Evolutionary conservation across 2,113 vertebrate species (phyloP).

Genomic region (Gymnocephalus cernua): DNA sequence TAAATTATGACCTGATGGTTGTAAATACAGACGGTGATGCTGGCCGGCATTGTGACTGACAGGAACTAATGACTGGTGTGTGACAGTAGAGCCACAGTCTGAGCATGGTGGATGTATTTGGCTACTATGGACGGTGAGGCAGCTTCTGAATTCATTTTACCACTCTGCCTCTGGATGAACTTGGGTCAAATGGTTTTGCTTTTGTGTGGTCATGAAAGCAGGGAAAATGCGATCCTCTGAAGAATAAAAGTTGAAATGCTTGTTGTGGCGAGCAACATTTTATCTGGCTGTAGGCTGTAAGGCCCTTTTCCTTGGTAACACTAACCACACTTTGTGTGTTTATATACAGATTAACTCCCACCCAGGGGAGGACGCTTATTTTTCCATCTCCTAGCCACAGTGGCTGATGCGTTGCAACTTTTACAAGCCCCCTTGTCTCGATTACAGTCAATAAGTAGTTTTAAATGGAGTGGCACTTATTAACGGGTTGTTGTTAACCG

Average conservation of each 20-base stretch:
- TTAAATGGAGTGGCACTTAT: conserved; percentile 27
- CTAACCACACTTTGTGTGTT: conserved; percentile 49
- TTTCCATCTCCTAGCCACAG: conserved; percentile 40
- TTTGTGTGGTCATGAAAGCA: not conserved
- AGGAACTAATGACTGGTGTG: not conserved
- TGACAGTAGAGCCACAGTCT: conserved; percentile 5
- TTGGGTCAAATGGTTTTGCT: not conserved
- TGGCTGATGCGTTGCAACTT: conserved; percentile 37
- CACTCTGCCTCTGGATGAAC: not conserved
- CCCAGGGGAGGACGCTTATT: conserved; percentile 35
- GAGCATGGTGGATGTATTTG: conserved; percentile 19
- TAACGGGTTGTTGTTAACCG: conserved; percentile 2
- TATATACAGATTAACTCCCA: conserved; percentile 46
- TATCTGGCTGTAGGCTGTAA: conserved; percentile 15
- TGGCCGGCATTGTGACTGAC: not conserved
- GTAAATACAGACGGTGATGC: conserved; percentile 8
- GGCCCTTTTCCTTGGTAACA: conserved; percentile 29
- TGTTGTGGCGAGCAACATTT: conserved; percentile 42
- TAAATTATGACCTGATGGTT: not conserved
- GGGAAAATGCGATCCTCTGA: not conserved
- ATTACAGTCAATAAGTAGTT: conserved; percentile 56
- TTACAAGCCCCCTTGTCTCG: conserved; percentile 42
- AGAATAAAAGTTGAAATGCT: conserved; percentile 32
- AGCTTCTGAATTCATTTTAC: conserved; percentile 10
- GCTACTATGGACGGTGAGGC: not conserved